These are phyloP conservation scores for Peromyscus maniculatus DNA, from an alignment of 2,113 vertebrate species.

Conservation along the genomic window DNA sequence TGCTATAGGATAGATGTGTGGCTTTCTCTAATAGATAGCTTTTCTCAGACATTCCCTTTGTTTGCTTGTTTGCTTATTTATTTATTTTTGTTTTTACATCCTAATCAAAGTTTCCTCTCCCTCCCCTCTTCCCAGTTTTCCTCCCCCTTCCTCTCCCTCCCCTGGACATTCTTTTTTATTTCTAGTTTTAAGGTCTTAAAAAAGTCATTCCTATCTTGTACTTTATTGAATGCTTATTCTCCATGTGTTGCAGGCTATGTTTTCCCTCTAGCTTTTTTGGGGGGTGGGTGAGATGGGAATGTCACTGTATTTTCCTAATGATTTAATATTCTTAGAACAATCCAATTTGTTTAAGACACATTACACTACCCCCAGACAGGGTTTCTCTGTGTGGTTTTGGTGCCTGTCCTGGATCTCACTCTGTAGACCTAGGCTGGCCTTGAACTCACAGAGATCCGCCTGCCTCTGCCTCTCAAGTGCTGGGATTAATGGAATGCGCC, in stretches of 20 bases:
- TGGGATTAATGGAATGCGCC: no score
- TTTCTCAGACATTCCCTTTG: not conserved
- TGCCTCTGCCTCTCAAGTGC: no score
- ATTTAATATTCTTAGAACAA: not conserved
- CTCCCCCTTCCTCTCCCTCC: not conserved
- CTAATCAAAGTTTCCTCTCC: not conserved
- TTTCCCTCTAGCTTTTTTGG: not conserved
- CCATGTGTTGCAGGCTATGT: not conserved
- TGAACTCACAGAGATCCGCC: no score
- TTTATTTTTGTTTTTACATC: not conserved
- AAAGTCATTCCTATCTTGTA: not conserved
- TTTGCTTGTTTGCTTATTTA: no score
- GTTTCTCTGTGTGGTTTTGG: no score
- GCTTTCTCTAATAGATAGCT: not conserved
- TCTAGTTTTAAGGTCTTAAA: not conserved
- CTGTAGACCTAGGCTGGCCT: no score
- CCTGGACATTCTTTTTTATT: not conserved
- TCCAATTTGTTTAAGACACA: not conserved
- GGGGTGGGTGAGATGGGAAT: not conserved
- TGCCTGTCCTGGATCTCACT: no score
- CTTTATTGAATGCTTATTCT: not conserved
- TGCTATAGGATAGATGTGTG: not conserved
- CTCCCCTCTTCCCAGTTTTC: not conserved
- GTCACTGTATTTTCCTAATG: not conserved
- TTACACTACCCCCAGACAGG: no score